Conservation (phyloP, 92 coral and sea anemone species). For the Zoanthus sansibaricus region DNA sequence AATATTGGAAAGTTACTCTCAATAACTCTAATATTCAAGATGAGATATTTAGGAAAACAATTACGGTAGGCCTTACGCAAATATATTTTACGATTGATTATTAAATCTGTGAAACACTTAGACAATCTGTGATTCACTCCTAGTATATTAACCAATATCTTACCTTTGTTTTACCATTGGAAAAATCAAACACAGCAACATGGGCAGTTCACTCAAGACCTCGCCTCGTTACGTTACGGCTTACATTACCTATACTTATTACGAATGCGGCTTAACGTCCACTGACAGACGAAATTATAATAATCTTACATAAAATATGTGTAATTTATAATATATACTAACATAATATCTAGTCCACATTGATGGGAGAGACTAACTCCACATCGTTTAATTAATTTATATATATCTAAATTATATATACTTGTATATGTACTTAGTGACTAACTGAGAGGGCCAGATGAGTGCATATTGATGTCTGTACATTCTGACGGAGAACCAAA, state of each 20-base stretch:
- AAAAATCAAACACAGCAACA: not conserved
- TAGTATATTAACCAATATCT: not conserved
- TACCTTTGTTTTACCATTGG: not conserved
- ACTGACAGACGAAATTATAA: constrained; percentile 31
- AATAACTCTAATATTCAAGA: too few species aligned
- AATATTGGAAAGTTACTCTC: too few species aligned
- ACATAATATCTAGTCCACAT: not conserved
- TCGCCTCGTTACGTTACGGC: not conserved
- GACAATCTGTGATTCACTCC: not conserved
- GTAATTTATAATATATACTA: not conserved
- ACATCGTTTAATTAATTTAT: not conserved
- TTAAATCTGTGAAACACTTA: not conserved
- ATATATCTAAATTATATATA: not conserved
- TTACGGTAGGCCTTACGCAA: too few species aligned
- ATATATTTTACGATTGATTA: too few species aligned
- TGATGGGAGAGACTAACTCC: not conserved
- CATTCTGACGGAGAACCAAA: too few species aligned
- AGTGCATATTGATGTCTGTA: too few species aligned
- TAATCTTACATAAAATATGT: constrained; percentile 29
- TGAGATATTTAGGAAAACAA: too few species aligned
- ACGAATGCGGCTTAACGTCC: constrained; percentile 30
- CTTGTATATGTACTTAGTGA: not conserved
- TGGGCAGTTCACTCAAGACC: not conserved
- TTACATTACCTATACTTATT: not conserved
- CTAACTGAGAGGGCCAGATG: too few species aligned